A percentile compares a stretch with the other conserved stretches of the same genome.
Evolutionary conservation across 2,113 vertebrate genomes (phyloP).

Genomic region (Psophia crepitans): DNA sequence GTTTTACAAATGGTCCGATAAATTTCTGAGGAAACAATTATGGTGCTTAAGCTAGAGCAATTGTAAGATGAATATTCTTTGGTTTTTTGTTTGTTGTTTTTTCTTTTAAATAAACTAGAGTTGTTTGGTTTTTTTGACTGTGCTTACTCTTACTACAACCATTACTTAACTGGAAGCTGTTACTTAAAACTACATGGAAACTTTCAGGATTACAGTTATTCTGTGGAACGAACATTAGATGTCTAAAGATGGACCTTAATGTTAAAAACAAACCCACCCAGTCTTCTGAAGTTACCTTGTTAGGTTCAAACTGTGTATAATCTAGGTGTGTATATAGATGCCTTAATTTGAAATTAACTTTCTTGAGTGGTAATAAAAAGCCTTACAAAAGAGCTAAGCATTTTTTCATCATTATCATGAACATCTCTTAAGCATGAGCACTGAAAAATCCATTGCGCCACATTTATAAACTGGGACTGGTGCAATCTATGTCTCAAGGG

Average conservation of each 20-base stretch:
- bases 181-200: not conserved
- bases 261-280: not conserved
- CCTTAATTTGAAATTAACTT: constrained; percentile 49
- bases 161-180: not conserved
- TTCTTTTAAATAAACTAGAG: not conserved
- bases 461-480: not conserved
- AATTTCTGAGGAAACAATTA: not conserved
- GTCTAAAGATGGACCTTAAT: not conserved
- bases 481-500: not conserved
- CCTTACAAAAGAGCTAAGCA: not conserved
- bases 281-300: constrained; percentile 18
- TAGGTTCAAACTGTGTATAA: constrained; percentile 22
- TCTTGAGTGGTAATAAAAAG: constrained; percentile 9
- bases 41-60: not conserved
- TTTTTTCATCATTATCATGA: not conserved
- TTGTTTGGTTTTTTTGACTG: not conserved
- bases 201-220: constrained; percentile 20
- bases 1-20: not conserved
- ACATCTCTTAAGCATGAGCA: not conserved
- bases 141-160: not conserved
- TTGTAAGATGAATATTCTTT: not conserved
- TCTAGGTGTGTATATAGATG: not conserved
- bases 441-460: not conserved
- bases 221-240: not conserved
- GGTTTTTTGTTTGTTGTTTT: accelerated